phyloP scores from a whole-genome alignment of 2,113 vertebrate species.

The Empidonax alnorum region DNA sequence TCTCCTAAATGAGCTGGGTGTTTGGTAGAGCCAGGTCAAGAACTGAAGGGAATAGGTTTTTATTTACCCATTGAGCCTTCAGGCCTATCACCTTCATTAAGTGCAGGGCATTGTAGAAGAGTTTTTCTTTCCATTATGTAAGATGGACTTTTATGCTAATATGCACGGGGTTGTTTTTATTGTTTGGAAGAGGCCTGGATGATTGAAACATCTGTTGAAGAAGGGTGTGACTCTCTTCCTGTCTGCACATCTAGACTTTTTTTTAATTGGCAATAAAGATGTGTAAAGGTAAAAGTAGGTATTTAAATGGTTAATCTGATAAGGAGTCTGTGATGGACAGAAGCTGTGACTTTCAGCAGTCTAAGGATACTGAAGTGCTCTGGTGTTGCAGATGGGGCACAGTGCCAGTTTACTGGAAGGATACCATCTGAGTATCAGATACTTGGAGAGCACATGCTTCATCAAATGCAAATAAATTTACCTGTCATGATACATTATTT shows the following conservation, averaged over 20 bases:
- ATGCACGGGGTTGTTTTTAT: neutral
- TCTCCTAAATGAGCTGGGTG: neutral
- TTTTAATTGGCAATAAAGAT: neutral
- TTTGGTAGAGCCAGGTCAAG: neutral
- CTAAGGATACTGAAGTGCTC: neutral
- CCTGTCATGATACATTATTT: neutral
- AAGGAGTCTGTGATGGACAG: neutral
- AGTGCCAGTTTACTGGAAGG: neutral
- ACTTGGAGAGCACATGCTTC: neutral
- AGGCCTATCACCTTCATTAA: neutral
- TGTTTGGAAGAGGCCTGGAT: neutral
- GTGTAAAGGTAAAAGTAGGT: neutral
- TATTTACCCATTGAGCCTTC: neutral
- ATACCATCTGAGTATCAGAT: neutral
- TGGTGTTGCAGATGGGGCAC: neutral
- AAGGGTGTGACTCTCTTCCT: neutral
- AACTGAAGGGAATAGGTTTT: neutral
- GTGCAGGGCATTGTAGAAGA: neutral
- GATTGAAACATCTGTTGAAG: neutral
- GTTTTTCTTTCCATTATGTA: neutral
- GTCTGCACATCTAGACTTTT: neutral
- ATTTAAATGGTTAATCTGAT: neutral
- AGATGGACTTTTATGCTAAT: neutral
- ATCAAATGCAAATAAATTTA: conserved; percentile 10
- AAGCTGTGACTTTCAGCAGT: neutral